These are phyloP conservation scores for Sebastes kiyomatsui DNA, from an alignment of 2,797 vertebrate genomes.

Conservation along the genomic window DNA sequence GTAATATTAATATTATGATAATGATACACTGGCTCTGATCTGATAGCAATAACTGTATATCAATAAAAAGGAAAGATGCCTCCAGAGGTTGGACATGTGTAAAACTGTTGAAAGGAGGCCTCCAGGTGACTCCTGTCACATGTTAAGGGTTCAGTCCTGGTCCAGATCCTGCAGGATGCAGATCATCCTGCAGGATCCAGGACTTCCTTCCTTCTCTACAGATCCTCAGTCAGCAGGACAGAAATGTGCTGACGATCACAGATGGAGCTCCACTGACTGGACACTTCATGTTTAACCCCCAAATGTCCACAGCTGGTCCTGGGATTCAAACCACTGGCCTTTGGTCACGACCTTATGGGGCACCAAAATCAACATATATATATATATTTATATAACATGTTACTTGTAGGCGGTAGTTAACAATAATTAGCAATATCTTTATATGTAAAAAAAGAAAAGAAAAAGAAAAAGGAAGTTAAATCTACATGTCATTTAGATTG, in stretches of 20 bases:
- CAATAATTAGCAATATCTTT: no score
- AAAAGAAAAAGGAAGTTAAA: no score
- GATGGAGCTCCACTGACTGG: no score
- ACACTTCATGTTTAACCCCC: no score
- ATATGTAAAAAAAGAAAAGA: no score
- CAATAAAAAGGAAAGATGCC: not conserved
- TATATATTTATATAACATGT: no score
- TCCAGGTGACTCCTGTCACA: slow-evolving; percentile 44
- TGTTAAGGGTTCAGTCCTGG: not conserved
- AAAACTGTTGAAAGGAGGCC: not conserved
- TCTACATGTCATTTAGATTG: no score
- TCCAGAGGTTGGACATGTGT: not conserved
- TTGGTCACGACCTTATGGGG: no score
- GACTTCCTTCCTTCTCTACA: slow-evolving; percentile 71
- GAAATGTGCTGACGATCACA: not conserved
- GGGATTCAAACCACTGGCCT: no score
- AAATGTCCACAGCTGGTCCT: no score
- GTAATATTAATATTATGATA: not conserved
- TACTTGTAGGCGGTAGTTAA: no score
- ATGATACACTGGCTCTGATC: not conserved
- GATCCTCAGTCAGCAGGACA: slow-evolving; percentile 28
- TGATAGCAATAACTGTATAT: not conserved
- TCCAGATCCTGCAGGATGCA: slow-evolving; percentile 35
- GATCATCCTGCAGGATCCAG: slow-evolving; percentile 24
- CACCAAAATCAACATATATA: no score